phyloP scores from a whole-genome alignment of 2,888 invertebrate genomes.

The Strigamia maritima region DNA sequence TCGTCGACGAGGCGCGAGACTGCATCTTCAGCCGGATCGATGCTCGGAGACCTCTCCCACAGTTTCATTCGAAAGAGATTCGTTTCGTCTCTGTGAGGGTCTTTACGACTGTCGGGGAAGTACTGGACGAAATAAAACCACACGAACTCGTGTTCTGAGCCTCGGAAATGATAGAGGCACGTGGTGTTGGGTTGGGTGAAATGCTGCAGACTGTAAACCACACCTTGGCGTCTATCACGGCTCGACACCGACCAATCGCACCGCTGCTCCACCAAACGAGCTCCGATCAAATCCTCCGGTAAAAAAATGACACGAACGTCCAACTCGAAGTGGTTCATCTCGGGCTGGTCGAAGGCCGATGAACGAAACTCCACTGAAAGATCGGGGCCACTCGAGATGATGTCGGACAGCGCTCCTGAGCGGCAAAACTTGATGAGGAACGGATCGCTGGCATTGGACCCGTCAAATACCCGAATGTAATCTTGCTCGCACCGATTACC shows the following conservation, averaged over 20 bases:
- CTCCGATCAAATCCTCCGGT: conserved; percentile 44
- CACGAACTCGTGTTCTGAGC: conserved; percentile 70
- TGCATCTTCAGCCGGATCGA: background rate
- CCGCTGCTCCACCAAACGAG: conserved; percentile 44
- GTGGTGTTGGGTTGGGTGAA: conserved; percentile 77
- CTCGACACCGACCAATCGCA: conserved; percentile 74
- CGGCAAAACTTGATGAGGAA: conserved; percentile 75
- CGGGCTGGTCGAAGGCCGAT: conserved; percentile 75
- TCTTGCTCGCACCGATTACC: conserved; percentile 58
- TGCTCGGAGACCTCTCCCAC: conserved; percentile 35
- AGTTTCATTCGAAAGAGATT: conserved; percentile 39
- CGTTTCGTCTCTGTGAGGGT: conserved; percentile 37
- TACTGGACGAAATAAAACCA: conserved; percentile 82
- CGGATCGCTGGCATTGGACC: conserved; percentile 68
- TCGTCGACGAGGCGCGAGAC: conserved; percentile 30
- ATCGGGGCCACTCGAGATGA: conserved; percentile 71
- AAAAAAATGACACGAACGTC: conserved; percentile 81
- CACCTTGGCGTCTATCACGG: conserved; percentile 69
- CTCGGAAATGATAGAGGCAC: conserved; percentile 72
- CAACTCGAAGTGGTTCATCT: conserved; percentile 75
- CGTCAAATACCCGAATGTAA: conserved; percentile 77
- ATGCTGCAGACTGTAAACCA: conserved; percentile 71
- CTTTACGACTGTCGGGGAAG: conserved; percentile 55
- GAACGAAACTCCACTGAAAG: conserved; percentile 77
- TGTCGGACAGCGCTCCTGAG: conserved; percentile 75